A percentile compares a stretch with the other conserved stretches of the same genome.
Evolutionary conservation across 2,797 vertebrate genomes (phyloP).

Genomic region (Sebastes aleutianus): DNA sequence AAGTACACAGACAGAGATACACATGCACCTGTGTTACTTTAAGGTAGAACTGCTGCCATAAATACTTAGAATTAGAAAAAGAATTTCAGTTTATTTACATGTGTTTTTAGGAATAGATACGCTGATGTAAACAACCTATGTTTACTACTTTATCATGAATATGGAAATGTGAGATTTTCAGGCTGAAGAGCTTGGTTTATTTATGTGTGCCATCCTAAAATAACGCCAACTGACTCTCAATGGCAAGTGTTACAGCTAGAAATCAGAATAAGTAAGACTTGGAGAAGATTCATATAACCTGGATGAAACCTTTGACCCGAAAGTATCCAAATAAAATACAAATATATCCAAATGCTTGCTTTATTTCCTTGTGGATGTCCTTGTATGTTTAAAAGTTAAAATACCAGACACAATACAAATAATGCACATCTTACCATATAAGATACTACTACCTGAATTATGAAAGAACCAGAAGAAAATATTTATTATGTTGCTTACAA

Average conservation of each 20-base stretch:
- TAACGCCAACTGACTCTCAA: slow-evolving; percentile 6
- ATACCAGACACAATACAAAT: background rate
- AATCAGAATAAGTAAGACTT: background rate
- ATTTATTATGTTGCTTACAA: slow-evolving; percentile 4
- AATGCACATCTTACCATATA: background rate
- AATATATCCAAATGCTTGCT: background rate
- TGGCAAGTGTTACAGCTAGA: background rate
- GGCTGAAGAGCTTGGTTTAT: slow-evolving; percentile 8
- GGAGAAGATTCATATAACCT: slow-evolving; percentile 1
- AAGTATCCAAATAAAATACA: background rate
- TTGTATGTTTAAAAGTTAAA: background rate
- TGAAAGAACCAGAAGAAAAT: slow-evolving; percentile 2
- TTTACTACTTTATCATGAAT: slow-evolving; percentile 21
- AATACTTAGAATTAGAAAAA: background rate
- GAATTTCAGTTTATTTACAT: slow-evolving; percentile 18
- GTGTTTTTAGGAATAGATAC: slow-evolving; percentile 24
- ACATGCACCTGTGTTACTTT: slow-evolving; percentile 21
- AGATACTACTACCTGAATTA: slow-evolving; percentile 16
- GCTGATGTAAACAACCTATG: slow-evolving; percentile 21
- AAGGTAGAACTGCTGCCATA: slow-evolving; percentile 23
- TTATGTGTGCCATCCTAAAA: slow-evolving; percentile 25
- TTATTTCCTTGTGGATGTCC: background rate
- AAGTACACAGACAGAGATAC: background rate
- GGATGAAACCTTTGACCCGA: background rate
- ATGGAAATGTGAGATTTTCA: slow-evolving; percentile 42